Percentiles rank a stretch among this genome's conserved stretches.
These are phyloP conservation scores for Mus minutoides DNA, from an alignment of 2,797 vertebrate genomes.

Conservation along the genomic window DNA sequence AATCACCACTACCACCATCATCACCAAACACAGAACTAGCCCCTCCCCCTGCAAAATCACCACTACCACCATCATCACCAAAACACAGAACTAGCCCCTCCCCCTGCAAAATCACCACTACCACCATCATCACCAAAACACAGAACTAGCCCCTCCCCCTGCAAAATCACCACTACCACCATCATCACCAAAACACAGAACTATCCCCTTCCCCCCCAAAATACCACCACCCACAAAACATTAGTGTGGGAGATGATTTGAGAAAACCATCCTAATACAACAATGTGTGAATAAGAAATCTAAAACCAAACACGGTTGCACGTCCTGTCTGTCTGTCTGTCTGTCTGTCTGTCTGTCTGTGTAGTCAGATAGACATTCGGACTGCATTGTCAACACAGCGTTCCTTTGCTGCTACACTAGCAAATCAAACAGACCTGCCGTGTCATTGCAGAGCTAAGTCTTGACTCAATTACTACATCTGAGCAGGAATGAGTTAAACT, in stretches of 20 bases:
- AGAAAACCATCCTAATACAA: not conserved
- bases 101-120: too few species aligned
- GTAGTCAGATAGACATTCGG: not conserved
- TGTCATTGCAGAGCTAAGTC: not conserved
- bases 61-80: not conserved
- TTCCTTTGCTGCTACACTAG: not conserved
- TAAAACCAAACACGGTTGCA: not conserved
- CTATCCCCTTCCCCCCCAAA: too few species aligned
- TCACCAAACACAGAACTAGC: not conserved
- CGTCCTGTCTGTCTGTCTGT: not conserved
- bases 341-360: not conserved
- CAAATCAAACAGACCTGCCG: not conserved
- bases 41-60: too few species aligned
- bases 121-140: not conserved
- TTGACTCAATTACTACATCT: not conserved
- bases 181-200: too few species aligned
- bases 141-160: not conserved
- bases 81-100: not conserved
- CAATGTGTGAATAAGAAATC: not conserved
- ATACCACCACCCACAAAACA: not conserved
- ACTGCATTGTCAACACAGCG: not conserved
- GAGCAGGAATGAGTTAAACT: not conserved
- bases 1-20: not conserved
- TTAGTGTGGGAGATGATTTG: not conserved
- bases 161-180: not conserved